Base-by-base conservation (phyloP, 35 echinoderm and acorn worm genomes). In the Eucidaris tribuloides region DNA sequence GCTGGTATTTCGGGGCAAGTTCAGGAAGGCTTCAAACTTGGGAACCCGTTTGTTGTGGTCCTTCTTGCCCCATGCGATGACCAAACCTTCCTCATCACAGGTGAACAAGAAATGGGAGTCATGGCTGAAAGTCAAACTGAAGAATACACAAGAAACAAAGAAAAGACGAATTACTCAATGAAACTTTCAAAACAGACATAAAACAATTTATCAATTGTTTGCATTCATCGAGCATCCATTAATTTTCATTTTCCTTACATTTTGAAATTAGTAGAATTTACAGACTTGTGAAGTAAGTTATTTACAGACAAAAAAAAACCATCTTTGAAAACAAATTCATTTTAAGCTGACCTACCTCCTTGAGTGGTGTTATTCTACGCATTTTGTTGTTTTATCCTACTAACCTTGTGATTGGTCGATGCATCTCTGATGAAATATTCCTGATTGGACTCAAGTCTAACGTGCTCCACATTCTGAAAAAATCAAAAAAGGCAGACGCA, bases 31-130 rank as follows among this genome's bases (percentile, higher is more conserved):
- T 49, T 93, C 90, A 48, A 99, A 78, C 33, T 68, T 89, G 28
- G 96, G 96, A 30, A 86, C 60, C 80, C 77, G 89, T 31, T 79
- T 62, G 76, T 41, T 89, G 76, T 65, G 23, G 41, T 99, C 90
- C 58, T 85, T 85, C 76, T 93, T 93, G 2, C 90, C 90, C 96
- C 96, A 99, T 25, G 58, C 80, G 13, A 90, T 76, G 3, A 99
- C 90, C 20, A 83, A 55, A 14, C 96, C 96, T 58, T 99, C 82
- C 39, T 78, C 48, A 38, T 93, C 78, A 41, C 86, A 90, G 27
- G 94, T 71, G 38, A 90, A 83, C 58, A 99, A 84, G 84, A 90
- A 99, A 59, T 90, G 86, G 32, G 91, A 86, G 58, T 99, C 96
- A 36, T 93, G 83, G 64, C 86, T 93, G 58, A 93, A 99, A 25